Evolutionary conservation across 1,140 invertebrate species (phyloP).

Genomic region (Bombus picipes): DNA sequence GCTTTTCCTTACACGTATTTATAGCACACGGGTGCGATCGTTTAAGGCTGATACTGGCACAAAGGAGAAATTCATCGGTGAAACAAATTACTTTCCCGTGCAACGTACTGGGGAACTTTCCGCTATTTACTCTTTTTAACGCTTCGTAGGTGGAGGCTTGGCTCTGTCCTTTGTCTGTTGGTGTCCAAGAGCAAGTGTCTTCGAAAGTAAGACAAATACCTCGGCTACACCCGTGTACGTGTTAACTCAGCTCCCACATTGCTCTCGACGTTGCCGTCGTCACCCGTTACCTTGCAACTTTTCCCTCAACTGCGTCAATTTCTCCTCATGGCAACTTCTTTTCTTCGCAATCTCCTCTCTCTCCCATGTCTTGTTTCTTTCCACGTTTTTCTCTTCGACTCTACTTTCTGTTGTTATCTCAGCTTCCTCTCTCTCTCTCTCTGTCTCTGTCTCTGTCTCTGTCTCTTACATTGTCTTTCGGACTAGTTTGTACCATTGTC

Average conservation of each 20-base stretch:
- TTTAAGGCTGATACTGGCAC: neutral
- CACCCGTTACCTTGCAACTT: conserved; percentile 4
- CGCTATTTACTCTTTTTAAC: neutral
- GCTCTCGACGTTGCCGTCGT: neutral
- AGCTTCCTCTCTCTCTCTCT: neutral
- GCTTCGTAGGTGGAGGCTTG: neutral
- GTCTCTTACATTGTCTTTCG: neutral
- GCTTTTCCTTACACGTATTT: neutral
- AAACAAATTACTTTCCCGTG: conserved; percentile 1
- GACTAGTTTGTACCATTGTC: neutral
- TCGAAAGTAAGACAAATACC: conserved; percentile 14
- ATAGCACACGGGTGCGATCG: neutral
- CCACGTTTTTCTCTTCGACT: neutral
- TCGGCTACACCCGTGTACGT: neutral
- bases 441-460: neutral
- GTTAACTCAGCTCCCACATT: conserved; percentile 5
- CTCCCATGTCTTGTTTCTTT: too few relatives aligned
- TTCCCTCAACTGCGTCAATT: conserved; percentile 21
- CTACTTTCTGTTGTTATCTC: neutral
- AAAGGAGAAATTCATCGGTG: neutral
- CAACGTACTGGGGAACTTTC: neutral
- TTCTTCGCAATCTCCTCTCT: neutral
- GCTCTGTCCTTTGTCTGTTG: neutral
- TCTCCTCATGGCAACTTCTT: conserved; percentile 3
- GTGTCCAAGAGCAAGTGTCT: neutral